Percentiles rank a stretch among this genome's conserved stretches.
Evolutionary conservation across 92 coral and sea anemone species (phyloP).

Genomic region (Porites rus): DNA sequence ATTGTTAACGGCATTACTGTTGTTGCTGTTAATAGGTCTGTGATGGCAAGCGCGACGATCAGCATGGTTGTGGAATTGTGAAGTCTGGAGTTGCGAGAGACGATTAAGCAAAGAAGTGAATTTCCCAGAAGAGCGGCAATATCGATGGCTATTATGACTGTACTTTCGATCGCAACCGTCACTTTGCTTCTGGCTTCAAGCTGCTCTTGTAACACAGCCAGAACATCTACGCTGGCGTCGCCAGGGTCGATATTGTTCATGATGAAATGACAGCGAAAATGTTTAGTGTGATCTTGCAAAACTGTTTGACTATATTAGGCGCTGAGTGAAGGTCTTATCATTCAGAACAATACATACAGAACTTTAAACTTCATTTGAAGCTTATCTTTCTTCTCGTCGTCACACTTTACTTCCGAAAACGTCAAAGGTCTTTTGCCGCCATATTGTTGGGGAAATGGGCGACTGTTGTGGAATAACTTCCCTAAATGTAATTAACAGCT

Average conservation of each 20-base stretch:
- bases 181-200: constrained; percentile 43
- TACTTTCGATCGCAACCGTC: constrained; percentile 30
- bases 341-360: background rate
- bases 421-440: background rate
- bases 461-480: too few relatives aligned
- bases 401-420: background rate
- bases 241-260: constrained; percentile 59
- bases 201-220: constrained; percentile 36
- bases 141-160: constrained; percentile 22
- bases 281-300: background rate
- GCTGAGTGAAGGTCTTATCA: background rate
- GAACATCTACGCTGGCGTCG: constrained; percentile 57
- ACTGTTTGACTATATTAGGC: background rate
- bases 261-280: background rate
- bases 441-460: background rate
- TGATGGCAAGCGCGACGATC: constrained; percentile 35
- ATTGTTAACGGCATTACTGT: constrained; percentile 44
- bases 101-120: constrained; percentile 38
- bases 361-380: too few relatives aligned
- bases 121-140: constrained; percentile 39
- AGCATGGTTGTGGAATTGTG: constrained; percentile 37
- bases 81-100: constrained; percentile 37
- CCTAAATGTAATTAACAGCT: background rate
- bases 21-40: constrained; percentile 47
- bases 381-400: too few relatives aligned